Evolutionary conservation across 2,888 invertebrate species (phyloP), one percentile per base, ranked within the genome.

Genomic region (Idaea biselata): DNA sequence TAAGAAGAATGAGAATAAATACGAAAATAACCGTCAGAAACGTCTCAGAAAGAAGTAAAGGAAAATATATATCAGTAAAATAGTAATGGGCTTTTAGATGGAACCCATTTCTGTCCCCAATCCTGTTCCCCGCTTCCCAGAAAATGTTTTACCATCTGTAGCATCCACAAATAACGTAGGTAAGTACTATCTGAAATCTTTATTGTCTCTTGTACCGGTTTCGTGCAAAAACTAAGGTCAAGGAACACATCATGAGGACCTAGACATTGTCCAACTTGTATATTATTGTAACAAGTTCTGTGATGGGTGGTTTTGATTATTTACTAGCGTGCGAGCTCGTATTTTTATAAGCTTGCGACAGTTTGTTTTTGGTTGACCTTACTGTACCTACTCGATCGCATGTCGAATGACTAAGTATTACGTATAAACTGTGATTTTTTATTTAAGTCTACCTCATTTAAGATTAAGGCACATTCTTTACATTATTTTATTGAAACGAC

Each of bases 171-270:
- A 44, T 44, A 44, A 44, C 44, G 44, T 44, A 55, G 16, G 55
- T 55, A 16, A 8, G 17, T 55, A 16, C 17, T 55, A 55, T 56
- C 56, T 56, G 18, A 56, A 17, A 56, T 56, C 18, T 56, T 56
- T 56, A 56, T 56, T 56, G 56, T 56, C 11, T 17, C 56, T 14
- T 53, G 62, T 31, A 66, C 66, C 60, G 60, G 66, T 67, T 67
- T 59, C 18, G 16, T 18, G 44, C 25, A 16, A 56, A n/a, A 16
- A 18, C 17, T 25, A 44, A 63, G 66, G 64, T 64, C 66, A 64
- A 67, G 58, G 60, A 62, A 59, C 66, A 61, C 59, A 67, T 66
- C 63, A 63, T 2, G 25, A 33, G 54, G 54, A 64, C 63, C 60
- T 62, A 60, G 66, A 63, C 66, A 66, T 63, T 66, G 63, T 25